Evolutionary conservation across 2,113 vertebrate genomes (phyloP).

Genomic region (Gnathonemus echidnorhynchus): DNA sequence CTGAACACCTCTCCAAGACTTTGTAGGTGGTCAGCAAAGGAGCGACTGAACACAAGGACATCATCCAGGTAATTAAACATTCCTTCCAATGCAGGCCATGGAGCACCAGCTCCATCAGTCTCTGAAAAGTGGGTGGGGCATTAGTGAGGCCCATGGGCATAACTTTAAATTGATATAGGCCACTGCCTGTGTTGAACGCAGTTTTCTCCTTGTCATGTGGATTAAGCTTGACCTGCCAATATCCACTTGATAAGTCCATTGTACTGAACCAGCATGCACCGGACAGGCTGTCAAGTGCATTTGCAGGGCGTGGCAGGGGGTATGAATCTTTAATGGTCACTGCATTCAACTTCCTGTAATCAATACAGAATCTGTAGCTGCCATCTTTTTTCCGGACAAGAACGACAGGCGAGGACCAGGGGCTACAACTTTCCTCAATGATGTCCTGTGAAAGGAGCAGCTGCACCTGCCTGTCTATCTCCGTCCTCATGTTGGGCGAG

Average conservation of each 20-base stretch:
- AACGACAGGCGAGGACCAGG: constrained; percentile 24
- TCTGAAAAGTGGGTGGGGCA: constrained; percentile 23
- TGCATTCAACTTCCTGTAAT: constrained; percentile 30
- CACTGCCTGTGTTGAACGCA: constrained; percentile 25
- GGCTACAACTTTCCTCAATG: constrained; percentile 28
- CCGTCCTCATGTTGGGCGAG: constrained; percentile 21
- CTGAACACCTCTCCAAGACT: constrained; percentile 16
- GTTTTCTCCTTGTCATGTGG: constrained; percentile 22
- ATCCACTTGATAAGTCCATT: constrained; percentile 26
- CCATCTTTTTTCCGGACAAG: constrained; percentile 25
- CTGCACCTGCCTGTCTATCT: constrained; percentile 22
- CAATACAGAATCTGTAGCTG: constrained; percentile 26
- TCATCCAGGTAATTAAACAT: constrained; percentile 28
- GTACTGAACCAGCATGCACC: constrained; percentile 24
- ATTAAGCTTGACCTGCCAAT: constrained; percentile 22
- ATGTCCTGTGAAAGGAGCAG: constrained; percentile 21
- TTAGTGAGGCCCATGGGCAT: constrained; percentile 30
- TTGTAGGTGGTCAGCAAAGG: constrained; percentile 7
- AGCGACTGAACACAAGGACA: constrained; percentile 1
- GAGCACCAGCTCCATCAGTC: constrained; percentile 24
- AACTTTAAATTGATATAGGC: constrained; percentile 25
- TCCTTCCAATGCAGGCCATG: constrained; percentile 28
- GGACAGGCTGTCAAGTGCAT: constrained; percentile 27
- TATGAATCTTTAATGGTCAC: constrained; percentile 30
- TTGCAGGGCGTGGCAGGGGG: constrained; percentile 17